Evolutionary conservation across 2,797 vertebrate genomes (phyloP).

Genomic region (Coccyzus lansbergi): DNA sequence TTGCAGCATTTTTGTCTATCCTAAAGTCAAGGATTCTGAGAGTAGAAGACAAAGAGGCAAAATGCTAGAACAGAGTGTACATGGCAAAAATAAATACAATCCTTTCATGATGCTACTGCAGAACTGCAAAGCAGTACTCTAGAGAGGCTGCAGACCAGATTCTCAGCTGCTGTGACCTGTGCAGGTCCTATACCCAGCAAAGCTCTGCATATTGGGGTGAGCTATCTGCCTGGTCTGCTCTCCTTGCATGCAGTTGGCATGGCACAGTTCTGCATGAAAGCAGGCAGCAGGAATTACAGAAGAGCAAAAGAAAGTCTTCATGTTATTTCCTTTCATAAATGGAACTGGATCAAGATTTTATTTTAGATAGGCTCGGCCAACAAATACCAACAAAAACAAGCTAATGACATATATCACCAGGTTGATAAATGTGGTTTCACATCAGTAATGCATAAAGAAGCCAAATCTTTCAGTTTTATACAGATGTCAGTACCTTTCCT

Average conservation of each 20-base stretch:
- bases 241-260: fast-evolving
- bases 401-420: not conserved
- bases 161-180: not conserved
- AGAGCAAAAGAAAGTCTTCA: not conserved
- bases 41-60: not conserved
- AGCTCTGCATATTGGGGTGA: fast-evolving
- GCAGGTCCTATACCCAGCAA: not conserved
- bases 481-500: not conserved
- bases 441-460: not conserved
- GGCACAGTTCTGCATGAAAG: not conserved
- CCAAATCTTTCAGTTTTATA: not conserved
- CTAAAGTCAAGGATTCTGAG: not conserved
- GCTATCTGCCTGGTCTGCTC: not conserved
- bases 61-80: not conserved
- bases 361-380: not conserved
- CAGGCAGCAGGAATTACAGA: not conserved
- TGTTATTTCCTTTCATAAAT: not conserved
- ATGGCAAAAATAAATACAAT: constrained; percentile 13
- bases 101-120: not conserved
- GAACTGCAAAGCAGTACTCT: not conserved
- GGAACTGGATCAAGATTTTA: not conserved
- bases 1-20: constrained; percentile 8
- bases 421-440: not conserved
- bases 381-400: not conserved
- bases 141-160: not conserved